A percentile compares a stretch with the other conserved stretches of the same genome.
phyloP scores from a whole-genome alignment of 1,140 invertebrate species.

The Zaprionus taronus region DNA sequence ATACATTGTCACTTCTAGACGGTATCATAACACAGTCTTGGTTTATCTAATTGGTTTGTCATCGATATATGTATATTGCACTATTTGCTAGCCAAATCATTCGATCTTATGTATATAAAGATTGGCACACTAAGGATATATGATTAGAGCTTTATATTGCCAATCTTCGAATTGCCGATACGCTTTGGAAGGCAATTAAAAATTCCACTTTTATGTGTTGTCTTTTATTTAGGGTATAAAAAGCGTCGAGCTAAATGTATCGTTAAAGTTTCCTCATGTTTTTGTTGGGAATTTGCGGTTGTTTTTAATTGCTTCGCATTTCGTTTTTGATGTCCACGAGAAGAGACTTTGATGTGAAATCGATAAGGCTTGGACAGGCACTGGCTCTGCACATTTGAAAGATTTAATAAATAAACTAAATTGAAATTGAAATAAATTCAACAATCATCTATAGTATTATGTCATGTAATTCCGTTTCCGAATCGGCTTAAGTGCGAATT shows the following conservation, averaged over 20 bases:
- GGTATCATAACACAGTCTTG: neutral
- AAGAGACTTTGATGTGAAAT: slow-evolving; percentile 24
- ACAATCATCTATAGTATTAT: neutral
- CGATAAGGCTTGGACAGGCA: neutral
- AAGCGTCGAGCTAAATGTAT: slow-evolving; percentile 12
- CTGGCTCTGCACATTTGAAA: neutral
- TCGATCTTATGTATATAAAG: neutral
- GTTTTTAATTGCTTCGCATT: slow-evolving; percentile 39
- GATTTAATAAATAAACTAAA: neutral
- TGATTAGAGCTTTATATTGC: neutral
- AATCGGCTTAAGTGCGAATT: neutral
- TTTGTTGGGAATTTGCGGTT: slow-evolving; percentile 31
- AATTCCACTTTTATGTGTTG: neutral
- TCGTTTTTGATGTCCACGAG: slow-evolving; percentile 31
- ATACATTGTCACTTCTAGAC: neutral
- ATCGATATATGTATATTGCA: neutral
- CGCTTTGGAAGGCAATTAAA: neutral
- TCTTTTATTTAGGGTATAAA: slow-evolving; percentile 22
- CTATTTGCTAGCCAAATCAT: neutral
- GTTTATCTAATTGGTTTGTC: neutral
- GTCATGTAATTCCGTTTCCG: neutral
- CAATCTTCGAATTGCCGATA: neutral
- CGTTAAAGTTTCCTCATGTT: slow-evolving; percentile 23
- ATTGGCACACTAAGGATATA: neutral
- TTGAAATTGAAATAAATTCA: neutral